Evolutionary conservation across 1,140 invertebrate genomes (phyloP).

Genomic region (Danaus plexippus): DNA sequence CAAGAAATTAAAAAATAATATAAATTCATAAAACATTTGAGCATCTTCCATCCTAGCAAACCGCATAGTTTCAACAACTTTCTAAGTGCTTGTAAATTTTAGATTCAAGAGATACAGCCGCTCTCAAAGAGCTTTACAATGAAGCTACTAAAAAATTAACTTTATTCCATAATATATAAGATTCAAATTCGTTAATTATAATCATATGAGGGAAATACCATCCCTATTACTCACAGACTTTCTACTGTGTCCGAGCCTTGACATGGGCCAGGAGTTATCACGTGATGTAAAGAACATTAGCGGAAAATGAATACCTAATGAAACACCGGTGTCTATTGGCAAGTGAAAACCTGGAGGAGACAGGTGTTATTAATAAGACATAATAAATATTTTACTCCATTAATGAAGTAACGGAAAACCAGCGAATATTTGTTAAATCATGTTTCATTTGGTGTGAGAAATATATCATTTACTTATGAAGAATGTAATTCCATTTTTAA

Average conservation of each 20-base stretch:
- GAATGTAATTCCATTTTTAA: too few relatives aligned
- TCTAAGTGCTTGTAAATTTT: slow-evolving; percentile 25
- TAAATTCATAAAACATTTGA: too few relatives aligned
- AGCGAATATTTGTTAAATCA: too few relatives aligned
- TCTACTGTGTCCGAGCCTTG: slow-evolving; percentile 22
- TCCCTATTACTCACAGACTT: slow-evolving; percentile 51
- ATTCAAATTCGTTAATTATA: background rate
- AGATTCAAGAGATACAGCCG: slow-evolving; percentile 18
- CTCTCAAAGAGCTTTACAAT: slow-evolving; percentile 2
- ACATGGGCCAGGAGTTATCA: slow-evolving; percentile 5
- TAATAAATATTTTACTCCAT: background rate
- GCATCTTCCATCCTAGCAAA: too few relatives aligned
- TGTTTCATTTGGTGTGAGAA: too few relatives aligned
- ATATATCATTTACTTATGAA: too few relatives aligned
- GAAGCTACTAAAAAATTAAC: background rate
- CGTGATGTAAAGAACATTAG: slow-evolving; percentile 5
- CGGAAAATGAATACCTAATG: slow-evolving; percentile 7
- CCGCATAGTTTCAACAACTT: slow-evolving; percentile 9
- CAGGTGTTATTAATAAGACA: background rate
- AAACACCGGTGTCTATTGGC: slow-evolving; percentile 5
- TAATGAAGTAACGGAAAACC: too few relatives aligned
- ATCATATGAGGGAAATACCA: slow-evolving; percentile 32
- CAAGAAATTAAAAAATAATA: too few relatives aligned
- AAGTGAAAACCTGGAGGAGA: background rate
- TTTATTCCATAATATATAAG: background rate